Evolutionary conservation across 2,113 vertebrate genomes (phyloP).

Genomic region (Hyla sarda): DNA sequence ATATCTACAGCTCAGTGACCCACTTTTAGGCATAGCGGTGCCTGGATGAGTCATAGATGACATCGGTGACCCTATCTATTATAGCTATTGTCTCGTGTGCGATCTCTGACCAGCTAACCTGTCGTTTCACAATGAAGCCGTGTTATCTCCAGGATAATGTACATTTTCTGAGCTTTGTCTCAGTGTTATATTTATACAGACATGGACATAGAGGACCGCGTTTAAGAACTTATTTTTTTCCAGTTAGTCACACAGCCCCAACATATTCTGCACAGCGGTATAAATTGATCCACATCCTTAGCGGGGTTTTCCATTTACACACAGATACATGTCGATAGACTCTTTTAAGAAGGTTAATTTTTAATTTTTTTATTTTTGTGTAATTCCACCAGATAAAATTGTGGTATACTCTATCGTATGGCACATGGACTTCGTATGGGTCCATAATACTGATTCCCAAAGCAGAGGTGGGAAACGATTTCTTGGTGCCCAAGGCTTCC

Average conservation of each 20-base stretch:
- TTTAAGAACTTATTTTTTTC: neutral
- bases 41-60: slow-evolving; percentile 15
- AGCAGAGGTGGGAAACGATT: neutral
- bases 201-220: neutral
- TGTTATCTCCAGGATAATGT: neutral
- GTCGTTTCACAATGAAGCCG: neutral
- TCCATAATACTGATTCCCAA: neutral
- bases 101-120: neutral
- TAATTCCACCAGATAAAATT: no score
- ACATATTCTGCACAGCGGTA: no score
- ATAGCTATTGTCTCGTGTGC: neutral
- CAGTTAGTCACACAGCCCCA: no score
- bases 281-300: no score
- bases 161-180: neutral
- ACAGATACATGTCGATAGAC: no score
- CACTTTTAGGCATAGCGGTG: neutral
- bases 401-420: no score
- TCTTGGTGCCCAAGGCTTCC: no score
- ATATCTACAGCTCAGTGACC: neutral
- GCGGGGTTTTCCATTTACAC: no score
- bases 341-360: no score
- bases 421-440: neutral
- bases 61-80: neutral
- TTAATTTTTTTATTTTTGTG: no score
- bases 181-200: neutral